Evolutionary conservation across 1,140 invertebrate species (phyloP).

Genomic region (Drosophila teissieri): DNA sequence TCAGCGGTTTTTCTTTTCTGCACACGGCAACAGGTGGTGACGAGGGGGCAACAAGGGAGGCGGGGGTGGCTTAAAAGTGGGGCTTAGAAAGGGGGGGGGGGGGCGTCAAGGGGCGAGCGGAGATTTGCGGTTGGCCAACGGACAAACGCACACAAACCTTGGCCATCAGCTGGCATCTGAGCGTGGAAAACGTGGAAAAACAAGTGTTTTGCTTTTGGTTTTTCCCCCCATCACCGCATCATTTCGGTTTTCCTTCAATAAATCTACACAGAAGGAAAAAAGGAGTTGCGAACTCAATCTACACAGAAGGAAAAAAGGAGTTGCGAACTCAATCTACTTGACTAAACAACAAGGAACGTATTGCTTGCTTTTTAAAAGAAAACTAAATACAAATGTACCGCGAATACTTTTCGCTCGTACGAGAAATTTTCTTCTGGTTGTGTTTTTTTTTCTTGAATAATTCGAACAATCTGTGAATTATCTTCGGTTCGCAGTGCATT

Average conservation of each 20-base stretch:
- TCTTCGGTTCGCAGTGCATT: conserved; percentile 23
- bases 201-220: background rate
- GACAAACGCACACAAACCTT: conserved; percentile 12
- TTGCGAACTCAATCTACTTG: background rate
- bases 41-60: background rate
- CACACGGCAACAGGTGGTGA: conserved; percentile 31
- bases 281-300: background rate
- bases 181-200: conserved; percentile 33
- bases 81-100: background rate
- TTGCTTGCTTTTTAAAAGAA: background rate
- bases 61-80: background rate
- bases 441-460: conserved; percentile 13
- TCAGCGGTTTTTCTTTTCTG: conserved; percentile 59
- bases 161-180: conserved; percentile 20
- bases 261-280: background rate
- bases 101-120: background rate
- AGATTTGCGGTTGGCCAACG: conserved; percentile 23
- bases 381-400: background rate
- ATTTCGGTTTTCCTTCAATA: background rate
- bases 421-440: background rate
- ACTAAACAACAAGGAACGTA: no score
- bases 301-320: background rate
- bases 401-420: no score
- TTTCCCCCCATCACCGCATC: no score
- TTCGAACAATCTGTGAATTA: conserved; percentile 55